Evolutionary conservation across 2,797 vertebrate species (phyloP).

Genomic region (Sebastes diploproa): DNA sequence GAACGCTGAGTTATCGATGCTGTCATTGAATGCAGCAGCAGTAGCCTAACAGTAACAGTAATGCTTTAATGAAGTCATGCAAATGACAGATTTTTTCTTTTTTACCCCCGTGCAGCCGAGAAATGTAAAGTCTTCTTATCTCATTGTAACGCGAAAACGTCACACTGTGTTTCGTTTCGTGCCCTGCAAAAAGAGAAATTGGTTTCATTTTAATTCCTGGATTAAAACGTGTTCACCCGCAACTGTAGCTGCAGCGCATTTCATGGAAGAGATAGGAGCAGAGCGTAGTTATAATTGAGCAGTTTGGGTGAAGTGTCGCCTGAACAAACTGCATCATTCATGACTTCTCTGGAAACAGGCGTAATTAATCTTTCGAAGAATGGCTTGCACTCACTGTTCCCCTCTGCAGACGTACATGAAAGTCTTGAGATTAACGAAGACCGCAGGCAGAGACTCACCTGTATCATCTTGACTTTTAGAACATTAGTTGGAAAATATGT

Average conservation of each 20-base stretch:
- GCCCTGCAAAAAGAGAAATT: constrained; percentile 16
- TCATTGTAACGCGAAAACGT: background rate
- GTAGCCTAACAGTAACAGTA: background rate
- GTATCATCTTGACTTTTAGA: background rate
- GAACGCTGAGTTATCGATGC: background rate
- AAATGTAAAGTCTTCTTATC: constrained; percentile 7
- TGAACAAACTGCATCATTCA: constrained; percentile 40
- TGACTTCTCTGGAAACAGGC: constrained; percentile 8
- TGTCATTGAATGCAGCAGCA: background rate
- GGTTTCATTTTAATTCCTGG: constrained; percentile 16
- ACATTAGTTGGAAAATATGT: background rate
- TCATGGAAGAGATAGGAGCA: background rate
- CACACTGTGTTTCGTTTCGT: background rate
- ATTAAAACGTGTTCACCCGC: constrained; percentile 14
- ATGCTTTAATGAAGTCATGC: background rate
- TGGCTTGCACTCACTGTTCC: background rate
- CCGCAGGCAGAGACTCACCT: background rate
- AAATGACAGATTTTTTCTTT: background rate
- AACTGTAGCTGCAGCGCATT: background rate
- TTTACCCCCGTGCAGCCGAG: background rate
- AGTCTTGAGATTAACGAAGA: background rate
- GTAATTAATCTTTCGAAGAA: constrained; percentile 14
- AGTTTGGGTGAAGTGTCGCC: background rate
- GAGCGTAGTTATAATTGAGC: constrained; percentile 7
- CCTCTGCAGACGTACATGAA: background rate